Conservation (phyloP, 1,140 invertebrate species). For the Pantala flavescens region DNA sequence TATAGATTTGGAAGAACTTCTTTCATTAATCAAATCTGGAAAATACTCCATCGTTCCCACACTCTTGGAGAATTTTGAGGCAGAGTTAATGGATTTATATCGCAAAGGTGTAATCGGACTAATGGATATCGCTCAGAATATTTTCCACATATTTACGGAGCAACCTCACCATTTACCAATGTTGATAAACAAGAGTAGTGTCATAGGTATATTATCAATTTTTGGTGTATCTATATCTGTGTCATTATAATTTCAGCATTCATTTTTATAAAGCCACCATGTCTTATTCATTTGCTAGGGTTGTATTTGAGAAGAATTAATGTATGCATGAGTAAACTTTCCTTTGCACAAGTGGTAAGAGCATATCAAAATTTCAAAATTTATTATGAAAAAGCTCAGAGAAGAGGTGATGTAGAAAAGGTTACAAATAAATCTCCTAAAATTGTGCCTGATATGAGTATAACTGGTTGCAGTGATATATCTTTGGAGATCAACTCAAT, state of each 20-base stretch:
- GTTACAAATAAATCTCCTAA: not conserved
- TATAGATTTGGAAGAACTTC: slow-evolving; percentile 46
- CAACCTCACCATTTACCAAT: slow-evolving; percentile 30
- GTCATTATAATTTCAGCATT: slow-evolving; percentile 30
- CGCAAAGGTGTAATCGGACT: slow-evolving; percentile 46
- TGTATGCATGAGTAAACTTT: slow-evolving; percentile 67
- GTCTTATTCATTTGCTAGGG: slow-evolving; percentile 34
- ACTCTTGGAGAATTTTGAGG: slow-evolving; percentile 41
- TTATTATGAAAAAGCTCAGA: slow-evolving; percentile 45
- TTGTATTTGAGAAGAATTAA: slow-evolving; percentile 69
- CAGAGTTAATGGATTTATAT: slow-evolving; percentile 41
- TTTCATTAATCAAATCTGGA: slow-evolving; percentile 41
- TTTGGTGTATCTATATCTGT: not conserved
- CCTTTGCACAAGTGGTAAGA: slow-evolving; percentile 64
- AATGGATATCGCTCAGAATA: slow-evolving; percentile 48
- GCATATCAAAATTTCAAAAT: slow-evolving; percentile 53
- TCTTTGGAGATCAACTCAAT: not conserved
- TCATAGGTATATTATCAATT: slow-evolving; percentile 30
- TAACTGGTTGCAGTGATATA: slow-evolving; percentile 15
- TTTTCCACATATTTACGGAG: slow-evolving; percentile 39
- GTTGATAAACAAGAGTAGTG: slow-evolving; percentile 34
- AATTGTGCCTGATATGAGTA: slow-evolving; percentile 3
- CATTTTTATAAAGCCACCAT: not conserved
- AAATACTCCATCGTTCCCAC: slow-evolving; percentile 41
- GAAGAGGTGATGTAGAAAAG: slow-evolving; percentile 11